Percentiles rank a stretch among this genome's conserved stretches.
Conservation (phyloP, 2,888 invertebrate genomes). For the Andrena chrysosceles region DNA sequence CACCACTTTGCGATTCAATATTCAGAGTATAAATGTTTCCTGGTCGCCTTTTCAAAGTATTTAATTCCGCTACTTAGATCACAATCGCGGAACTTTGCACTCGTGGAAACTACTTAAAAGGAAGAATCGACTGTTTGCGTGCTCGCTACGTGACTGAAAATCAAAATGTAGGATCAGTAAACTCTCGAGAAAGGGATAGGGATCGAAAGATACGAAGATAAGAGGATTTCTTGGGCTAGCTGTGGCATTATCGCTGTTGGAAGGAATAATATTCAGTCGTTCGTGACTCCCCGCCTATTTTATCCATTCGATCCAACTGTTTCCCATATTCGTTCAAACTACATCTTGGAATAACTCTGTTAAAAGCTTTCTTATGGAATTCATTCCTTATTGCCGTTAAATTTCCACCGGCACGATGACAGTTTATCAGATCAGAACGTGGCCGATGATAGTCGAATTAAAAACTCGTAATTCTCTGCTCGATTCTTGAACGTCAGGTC, state of each 20-base stretch:
- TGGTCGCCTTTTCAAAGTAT: background rate
- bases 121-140: constrained; percentile 31
- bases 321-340: background rate
- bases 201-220: constrained; percentile 25
- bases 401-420: background rate
- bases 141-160: constrained; percentile 49
- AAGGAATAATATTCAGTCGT: constrained; percentile 18
- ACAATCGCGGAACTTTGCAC: constrained; percentile 11
- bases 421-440: background rate
- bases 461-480: background rate
- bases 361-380: too few species aligned
- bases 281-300: background rate
- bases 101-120: constrained; percentile 12
- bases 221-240: constrained; percentile 16
- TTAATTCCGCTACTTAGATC: constrained; percentile 26
- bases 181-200: constrained; percentile 11
- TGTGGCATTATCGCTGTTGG: constrained; percentile 10
- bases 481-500: background rate
- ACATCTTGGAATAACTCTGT: background rate
- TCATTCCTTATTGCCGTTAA: background rate
- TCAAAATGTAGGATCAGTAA: constrained; percentile 41
- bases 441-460: background rate
- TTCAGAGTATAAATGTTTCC: constrained; percentile 3
- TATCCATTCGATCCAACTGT: background rate
- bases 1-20: background rate